Percentiles rank a stretch among this genome's conserved stretches.
These are phyloP conservation scores for Drosophila formosana DNA, from an alignment of 2,888 invertebrate genomes.

Conservation along the genomic window DNA sequence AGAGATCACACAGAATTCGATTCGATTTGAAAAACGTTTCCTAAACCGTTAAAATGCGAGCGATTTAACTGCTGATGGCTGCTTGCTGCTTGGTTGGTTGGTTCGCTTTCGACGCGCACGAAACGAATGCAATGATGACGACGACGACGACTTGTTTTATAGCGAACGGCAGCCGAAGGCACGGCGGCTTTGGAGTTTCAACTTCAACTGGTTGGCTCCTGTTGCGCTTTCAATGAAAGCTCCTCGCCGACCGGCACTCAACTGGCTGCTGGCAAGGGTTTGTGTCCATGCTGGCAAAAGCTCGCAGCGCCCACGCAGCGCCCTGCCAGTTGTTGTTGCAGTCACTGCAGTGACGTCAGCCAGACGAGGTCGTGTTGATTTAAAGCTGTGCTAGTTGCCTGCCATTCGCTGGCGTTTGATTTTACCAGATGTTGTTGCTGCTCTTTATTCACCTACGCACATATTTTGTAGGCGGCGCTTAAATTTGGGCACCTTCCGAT, in stretches of 20 bases:
- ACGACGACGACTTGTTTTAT: slow-evolving; percentile 67
- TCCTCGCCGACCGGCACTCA: slow-evolving; percentile 33
- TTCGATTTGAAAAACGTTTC: slow-evolving; percentile 44
- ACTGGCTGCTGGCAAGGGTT: slow-evolving; percentile 38
- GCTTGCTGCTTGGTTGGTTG: slow-evolving; percentile 44
- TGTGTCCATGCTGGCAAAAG: slow-evolving; percentile 45
- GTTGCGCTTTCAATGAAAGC: slow-evolving; percentile 72
- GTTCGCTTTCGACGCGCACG: slow-evolving; percentile 67
- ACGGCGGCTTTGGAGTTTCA: slow-evolving; percentile 44
- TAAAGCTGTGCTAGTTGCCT: slow-evolving; percentile 61
- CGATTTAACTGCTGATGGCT: slow-evolving; percentile 21
- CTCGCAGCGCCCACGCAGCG: slow-evolving; percentile 47
- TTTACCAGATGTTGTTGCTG: slow-evolving; percentile 28
- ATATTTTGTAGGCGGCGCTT: slow-evolving; percentile 70
- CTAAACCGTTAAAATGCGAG: slow-evolving; percentile 32
- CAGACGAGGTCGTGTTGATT: slow-evolving; percentile 53
- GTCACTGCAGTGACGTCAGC: slow-evolving; percentile 60
- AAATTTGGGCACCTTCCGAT: slow-evolving; percentile 38
- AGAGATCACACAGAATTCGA: slow-evolving; percentile 21
- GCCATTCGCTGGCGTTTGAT: slow-evolving; percentile 69
- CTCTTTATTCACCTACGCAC: slow-evolving; percentile 61
- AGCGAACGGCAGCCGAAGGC: slow-evolving; percentile 54
- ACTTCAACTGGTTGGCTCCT: slow-evolving; percentile 71
- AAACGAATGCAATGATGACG: slow-evolving; percentile 64
- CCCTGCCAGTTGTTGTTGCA: slow-evolving; percentile 19